phyloP scores from a whole-genome alignment of 1,140 invertebrate species.

The Diploscapter pachys region DNA sequence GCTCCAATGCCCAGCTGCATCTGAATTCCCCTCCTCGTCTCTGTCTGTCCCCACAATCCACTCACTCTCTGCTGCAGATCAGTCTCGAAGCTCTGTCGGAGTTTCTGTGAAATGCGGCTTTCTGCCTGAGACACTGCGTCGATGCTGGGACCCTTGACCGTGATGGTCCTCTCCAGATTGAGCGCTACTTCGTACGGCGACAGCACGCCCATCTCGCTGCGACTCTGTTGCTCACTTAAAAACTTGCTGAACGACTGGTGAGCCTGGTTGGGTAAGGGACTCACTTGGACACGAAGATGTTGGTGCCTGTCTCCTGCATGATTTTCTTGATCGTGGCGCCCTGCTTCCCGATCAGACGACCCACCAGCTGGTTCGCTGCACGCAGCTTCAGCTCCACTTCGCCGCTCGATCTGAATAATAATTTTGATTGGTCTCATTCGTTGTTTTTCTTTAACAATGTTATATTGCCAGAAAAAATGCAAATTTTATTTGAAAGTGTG shows the following conservation, averaged over 20 bases:
- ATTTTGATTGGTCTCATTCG: constrained; percentile 9
- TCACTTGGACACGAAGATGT: constrained; percentile 84
- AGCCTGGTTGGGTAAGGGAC: neutral
- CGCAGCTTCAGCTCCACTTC: constrained; percentile 90
- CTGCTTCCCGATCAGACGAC: constrained; percentile 88
- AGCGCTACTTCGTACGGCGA: neutral
- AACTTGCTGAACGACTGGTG: no score
- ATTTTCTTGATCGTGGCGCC: constrained; percentile 94
- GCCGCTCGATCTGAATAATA: constrained; percentile 62
- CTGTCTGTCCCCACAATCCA: neutral
- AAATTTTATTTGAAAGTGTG: no score
- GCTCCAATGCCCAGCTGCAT: no score
- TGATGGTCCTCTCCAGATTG: constrained; percentile 82
- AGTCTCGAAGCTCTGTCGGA: constrained; percentile 91
- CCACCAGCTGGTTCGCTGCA: constrained; percentile 93
- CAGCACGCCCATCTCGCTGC: neutral
- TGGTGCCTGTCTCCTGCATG: constrained; percentile 95
- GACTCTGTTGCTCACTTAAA: no score
- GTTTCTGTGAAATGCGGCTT: constrained; percentile 84
- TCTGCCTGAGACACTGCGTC: constrained; percentile 89
- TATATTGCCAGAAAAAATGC: no score
- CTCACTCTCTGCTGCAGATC: constrained; percentile 64
- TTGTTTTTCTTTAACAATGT: no score
- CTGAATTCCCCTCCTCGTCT: no score
- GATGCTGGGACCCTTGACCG: constrained; percentile 78